A percentile compares a stretch with the other conserved stretches of the same genome.
phyloP scores from a whole-genome alignment of 1,140 invertebrate genomes.

The Rhagoletis zephyria region DNA sequence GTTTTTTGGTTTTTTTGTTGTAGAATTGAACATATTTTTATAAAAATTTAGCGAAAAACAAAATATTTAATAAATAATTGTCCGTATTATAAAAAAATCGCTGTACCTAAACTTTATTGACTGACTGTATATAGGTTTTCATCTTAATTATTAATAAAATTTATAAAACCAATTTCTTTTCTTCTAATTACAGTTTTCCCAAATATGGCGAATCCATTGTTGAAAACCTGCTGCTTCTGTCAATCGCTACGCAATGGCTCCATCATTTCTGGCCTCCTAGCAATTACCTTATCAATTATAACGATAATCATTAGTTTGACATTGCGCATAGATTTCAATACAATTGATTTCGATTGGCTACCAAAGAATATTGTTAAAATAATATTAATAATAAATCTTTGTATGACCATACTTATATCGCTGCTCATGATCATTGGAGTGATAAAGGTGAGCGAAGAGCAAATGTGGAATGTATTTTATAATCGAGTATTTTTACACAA shows the following conservation, averaged over 20 bases:
- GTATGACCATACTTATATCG: constrained; percentile 86
- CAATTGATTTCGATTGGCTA: constrained; percentile 73
- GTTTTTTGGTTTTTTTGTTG: no score
- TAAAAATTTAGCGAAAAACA: no score
- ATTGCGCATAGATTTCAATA: constrained; percentile 79
- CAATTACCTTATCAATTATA: constrained; percentile 77
- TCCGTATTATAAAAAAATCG: no score
- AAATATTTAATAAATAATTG: no score
- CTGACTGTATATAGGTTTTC: no score
- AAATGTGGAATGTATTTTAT: not conserved
- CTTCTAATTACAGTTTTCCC: not conserved
- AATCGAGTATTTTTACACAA: not conserved
- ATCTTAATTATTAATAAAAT: no score
- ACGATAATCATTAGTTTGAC: constrained; percentile 75
- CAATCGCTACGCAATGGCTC: constrained; percentile 81
- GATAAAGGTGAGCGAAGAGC: constrained; percentile 77
- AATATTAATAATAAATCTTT: constrained; percentile 85
- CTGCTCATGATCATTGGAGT: constrained; percentile 82
- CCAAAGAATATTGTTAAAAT: constrained; percentile 79
- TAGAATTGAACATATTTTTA: no score
- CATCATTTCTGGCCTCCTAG: constrained; percentile 79
- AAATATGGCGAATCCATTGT: constrained; percentile 67
- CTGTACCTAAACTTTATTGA: no score
- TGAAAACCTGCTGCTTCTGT: constrained; percentile 79
- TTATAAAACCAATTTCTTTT: not conserved